phyloP scores from a whole-genome alignment of 2,113 vertebrate genomes.

The Semnornis frantzii region DNA sequence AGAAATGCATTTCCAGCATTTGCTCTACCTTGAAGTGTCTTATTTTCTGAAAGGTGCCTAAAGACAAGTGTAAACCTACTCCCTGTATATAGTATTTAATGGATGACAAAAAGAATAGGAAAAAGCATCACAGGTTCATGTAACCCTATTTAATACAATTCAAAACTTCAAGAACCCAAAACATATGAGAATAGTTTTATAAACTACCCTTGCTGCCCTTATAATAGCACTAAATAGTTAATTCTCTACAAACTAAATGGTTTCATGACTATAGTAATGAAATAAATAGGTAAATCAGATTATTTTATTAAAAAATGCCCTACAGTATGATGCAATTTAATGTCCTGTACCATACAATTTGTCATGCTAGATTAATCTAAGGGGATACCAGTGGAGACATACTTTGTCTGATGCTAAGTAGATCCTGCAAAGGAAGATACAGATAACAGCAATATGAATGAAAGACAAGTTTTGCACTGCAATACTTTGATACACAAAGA shows the following conservation, averaged over 20 bases:
- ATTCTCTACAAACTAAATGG: not conserved
- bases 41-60: not conserved
- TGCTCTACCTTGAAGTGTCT: not conserved
- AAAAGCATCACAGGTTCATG: not conserved
- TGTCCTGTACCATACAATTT: not conserved
- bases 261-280: not conserved
- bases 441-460: not conserved
- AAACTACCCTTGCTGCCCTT: not conserved
- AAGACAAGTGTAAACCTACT: not conserved
- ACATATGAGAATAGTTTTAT: not conserved
- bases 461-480: not conserved
- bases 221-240: not conserved
- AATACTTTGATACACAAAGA: not conserved
- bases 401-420: not conserved
- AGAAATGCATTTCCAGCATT: not conserved
- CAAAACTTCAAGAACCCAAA: not conserved
- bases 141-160: not conserved
- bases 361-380: not conserved
- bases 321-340: not conserved
- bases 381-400: not conserved
- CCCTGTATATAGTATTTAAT: not conserved
- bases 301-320: not conserved
- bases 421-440: not conserved
- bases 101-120: not conserved
- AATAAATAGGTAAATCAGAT: no score